phyloP scores from a whole-genome alignment of 2,113 vertebrate species.

The Phasianus colchicus region DNA sequence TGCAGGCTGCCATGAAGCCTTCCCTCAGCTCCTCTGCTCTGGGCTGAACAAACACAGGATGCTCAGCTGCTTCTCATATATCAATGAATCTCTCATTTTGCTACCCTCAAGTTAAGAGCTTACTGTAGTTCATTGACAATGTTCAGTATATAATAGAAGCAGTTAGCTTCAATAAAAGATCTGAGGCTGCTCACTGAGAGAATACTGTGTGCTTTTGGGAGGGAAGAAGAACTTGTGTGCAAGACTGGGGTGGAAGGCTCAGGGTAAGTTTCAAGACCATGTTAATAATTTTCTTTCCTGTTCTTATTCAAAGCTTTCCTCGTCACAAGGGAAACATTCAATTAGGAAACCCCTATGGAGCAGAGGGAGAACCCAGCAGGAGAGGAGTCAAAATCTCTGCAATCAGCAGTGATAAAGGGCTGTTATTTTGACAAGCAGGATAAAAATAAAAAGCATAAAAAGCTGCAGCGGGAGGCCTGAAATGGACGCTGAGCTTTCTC shows the following conservation, averaged over 20 bases:
- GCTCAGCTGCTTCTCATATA: not conserved
- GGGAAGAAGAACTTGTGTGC: not conserved
- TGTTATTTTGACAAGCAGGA: slow-evolving; percentile 53
- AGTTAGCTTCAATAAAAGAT: not conserved
- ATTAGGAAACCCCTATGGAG: slow-evolving; percentile 2
- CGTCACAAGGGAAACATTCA: slow-evolving; percentile 5
- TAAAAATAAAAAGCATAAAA: slow-evolving; percentile 58
- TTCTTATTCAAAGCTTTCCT: slow-evolving; percentile 36
- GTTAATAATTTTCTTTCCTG: not conserved
- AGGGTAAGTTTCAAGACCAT: not conserved
- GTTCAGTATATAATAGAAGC: not conserved
- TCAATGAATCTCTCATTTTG: not conserved
- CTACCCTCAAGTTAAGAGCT: not conserved
- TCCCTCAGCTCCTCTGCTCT: not conserved
- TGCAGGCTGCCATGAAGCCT: not conserved
- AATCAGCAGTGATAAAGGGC: slow-evolving; percentile 43
- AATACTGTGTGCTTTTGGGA: not conserved
- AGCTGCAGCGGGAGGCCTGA: not conserved
- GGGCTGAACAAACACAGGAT: not conserved
- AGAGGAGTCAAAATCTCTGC: slow-evolving; percentile 30
- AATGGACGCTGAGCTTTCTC: not conserved
- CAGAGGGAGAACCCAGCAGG: not conserved
- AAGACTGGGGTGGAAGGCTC: not conserved
- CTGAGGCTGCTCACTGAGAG: not conserved
- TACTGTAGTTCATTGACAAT: not conserved